Evolutionary conservation across 1,140 invertebrate genomes (phyloP), one percentile per base, ranked within the genome.

Genomic region (Macrocentrus cingulum): DNA sequence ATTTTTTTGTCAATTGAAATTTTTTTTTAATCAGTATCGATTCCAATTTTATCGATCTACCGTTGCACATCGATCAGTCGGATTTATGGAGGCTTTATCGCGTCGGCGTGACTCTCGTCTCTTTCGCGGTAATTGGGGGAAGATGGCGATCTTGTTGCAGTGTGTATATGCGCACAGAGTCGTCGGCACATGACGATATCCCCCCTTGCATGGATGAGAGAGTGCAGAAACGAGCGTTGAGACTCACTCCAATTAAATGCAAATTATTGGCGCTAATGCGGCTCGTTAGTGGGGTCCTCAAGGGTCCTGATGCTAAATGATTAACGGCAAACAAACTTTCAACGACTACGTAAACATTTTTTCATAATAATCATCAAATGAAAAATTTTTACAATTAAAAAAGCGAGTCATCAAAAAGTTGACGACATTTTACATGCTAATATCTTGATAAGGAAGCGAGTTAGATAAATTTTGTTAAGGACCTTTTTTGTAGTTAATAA

Each of bases 191-290:
- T 29, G 25, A 18, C 37, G 11, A 34, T 51, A 34, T 9, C 37
- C 13, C 29, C 13, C 29, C 2, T 15, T 9, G 11, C 18, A 13
- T 8, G 13, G 36, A 49, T 32, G 19, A 51, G 25, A 32, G 25
- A 34, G 49, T 19, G 11, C 15, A 15, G 8, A n/a, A 3, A 15
- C 15, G 36, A n/a, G n/a, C n/a, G n/a, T n/a, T 51, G 25, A 51
- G 32, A 49, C 6, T 51, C 29, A 20, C 25, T 51, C 25, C 49
- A 51, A 51, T 51, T 51, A 51, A 51, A 51, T 51, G 29, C 49
- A 51, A 51, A 51, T 32, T 51, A 51, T 51, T 48, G 22, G 22
- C 45, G 45, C 20, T 48, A 48, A 48, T 51, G 49, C 20, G 49
- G 11, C 29, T 36, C 32, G 6, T 51, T 51, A 51, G 19, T 16